A percentile compares a stretch with the other conserved stretches of the same genome.
Conservation (phyloP, 2,888 invertebrate genomes). For the Eurois occulta region DNA sequence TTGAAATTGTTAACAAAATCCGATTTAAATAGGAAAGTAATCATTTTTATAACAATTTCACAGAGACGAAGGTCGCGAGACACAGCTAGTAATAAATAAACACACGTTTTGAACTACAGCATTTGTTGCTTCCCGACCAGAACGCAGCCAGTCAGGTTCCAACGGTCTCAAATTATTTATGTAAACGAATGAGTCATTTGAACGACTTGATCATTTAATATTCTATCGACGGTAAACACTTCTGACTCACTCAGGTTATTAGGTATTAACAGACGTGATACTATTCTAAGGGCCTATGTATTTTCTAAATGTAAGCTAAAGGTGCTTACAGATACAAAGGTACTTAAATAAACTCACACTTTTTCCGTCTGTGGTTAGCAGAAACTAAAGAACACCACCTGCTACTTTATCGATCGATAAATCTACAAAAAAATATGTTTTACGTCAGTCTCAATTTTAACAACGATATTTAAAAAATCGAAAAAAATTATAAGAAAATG, state of each 20-base stretch:
- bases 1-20: too few species aligned
- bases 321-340: not conserved
- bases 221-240: slow-evolving; percentile 68
- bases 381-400: not conserved
- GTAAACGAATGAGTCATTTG: slow-evolving; percentile 64
- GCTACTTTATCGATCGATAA: not conserved
- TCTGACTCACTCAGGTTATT: slow-evolving; percentile 67
- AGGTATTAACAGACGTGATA: slow-evolving; percentile 69
- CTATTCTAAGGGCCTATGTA: slow-evolving; percentile 84
- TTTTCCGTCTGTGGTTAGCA: not conserved
- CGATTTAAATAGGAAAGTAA: too few species aligned
- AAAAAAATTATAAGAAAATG: not conserved
- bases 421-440: not conserved
- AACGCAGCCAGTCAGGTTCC: slow-evolving; percentile 44
- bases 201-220: slow-evolving; percentile 69
- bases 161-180: slow-evolving; percentile 59
- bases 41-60: too few species aligned
- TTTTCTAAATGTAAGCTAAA: slow-evolving; percentile 21
- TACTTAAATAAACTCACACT: not conserved
- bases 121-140: slow-evolving; percentile 35
- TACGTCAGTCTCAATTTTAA: not conserved
- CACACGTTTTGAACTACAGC: slow-evolving; percentile 18
- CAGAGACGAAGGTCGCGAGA: too few species aligned
- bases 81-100: not conserved
- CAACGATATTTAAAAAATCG: not conserved